Evolutionary conservation across 2,113 vertebrate species (phyloP).

Genomic region (Atherinomorus stipes): DNA sequence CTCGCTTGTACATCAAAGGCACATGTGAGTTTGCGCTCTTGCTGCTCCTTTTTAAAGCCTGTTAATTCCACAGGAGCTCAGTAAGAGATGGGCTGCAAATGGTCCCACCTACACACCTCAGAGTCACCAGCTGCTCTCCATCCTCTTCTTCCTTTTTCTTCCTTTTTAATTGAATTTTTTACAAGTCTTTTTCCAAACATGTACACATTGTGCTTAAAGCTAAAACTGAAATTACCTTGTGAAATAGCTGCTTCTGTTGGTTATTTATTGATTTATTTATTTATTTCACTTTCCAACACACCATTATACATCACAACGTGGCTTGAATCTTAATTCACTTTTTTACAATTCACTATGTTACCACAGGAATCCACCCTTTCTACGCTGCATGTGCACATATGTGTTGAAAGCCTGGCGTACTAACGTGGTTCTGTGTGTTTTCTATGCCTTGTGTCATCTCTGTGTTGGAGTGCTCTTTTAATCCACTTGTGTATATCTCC

Average conservation of each 20-base stretch:
- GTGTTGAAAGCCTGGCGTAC: background rate
- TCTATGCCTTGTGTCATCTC: constrained; percentile 19
- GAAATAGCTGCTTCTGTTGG: constrained; percentile 36
- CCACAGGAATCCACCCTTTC: constrained; percentile 21
- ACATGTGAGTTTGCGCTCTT: constrained; percentile 26
- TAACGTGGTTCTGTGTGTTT: constrained; percentile 25
- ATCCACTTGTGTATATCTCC: constrained; percentile 68
- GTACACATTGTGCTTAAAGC: constrained; percentile 28
- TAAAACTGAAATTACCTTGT: constrained; percentile 42
- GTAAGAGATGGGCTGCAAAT: constrained; percentile 67
- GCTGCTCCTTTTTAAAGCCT: constrained; percentile 52
- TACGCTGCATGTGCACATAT: background rate
- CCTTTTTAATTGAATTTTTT: background rate
- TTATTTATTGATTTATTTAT: too few species aligned
- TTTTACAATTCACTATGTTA: constrained; percentile 11
- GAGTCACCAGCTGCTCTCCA: constrained; percentile 63
- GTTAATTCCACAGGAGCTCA: constrained; percentile 67
- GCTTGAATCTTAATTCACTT: constrained; percentile 4
- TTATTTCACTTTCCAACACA: constrained; percentile 39
- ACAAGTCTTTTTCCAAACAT: constrained; percentile 19
- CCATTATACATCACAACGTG: background rate
- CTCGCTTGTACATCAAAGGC: constrained; percentile 11
- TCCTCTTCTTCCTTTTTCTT: constrained; percentile 29
- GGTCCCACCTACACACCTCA: constrained; percentile 77
- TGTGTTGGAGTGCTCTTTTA: constrained; percentile 64